phyloP scores from a whole-genome alignment of 2,888 invertebrate genomes.

The Caenorhabditis panamensis region DNA sequence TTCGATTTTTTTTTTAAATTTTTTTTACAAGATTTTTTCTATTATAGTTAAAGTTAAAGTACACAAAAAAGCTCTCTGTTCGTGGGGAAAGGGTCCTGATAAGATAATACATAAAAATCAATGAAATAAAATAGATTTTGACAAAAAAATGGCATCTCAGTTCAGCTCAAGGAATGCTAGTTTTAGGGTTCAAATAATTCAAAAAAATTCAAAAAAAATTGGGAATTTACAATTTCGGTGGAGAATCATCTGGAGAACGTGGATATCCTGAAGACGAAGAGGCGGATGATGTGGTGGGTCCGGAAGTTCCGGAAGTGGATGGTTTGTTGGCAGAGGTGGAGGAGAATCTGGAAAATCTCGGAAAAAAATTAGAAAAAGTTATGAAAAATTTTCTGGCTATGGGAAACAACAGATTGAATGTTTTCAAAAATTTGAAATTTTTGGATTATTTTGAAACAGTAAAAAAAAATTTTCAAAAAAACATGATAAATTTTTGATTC shows the following conservation, averaged over 20 bases:
- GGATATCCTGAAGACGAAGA: slow-evolving; percentile 24
- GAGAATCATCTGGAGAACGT: slow-evolving; percentile 33
- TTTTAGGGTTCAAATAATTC: too few species aligned
- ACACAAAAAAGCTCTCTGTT: not conserved
- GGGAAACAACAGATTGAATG: too few species aligned
- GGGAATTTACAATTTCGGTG: slow-evolving; percentile 3
- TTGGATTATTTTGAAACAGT: too few species aligned
- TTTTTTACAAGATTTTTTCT: not conserved
- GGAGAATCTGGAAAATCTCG: slow-evolving; percentile 14
- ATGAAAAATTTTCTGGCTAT: not conserved
- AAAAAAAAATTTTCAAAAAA: too few species aligned
- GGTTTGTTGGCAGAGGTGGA: slow-evolving; percentile 15
- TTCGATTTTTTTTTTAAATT: not conserved
- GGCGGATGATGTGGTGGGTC: slow-evolving; percentile 36
- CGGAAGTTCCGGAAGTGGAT: slow-evolving; percentile 12
- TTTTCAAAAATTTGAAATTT: too few species aligned
- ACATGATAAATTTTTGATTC: too few species aligned
- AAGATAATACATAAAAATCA: not conserved
- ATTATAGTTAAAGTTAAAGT: not conserved
- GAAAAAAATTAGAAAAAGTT: not conserved
- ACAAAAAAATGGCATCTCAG: not conserved
- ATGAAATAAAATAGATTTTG: too few species aligned
- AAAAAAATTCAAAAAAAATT: too few species aligned
- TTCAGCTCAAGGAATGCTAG: too few species aligned
- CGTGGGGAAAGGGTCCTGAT: not conserved